Evolutionary conservation across 53 echinoderm and acorn worm genomes (phyloP).

Genomic region (Crossaster papposus): DNA sequence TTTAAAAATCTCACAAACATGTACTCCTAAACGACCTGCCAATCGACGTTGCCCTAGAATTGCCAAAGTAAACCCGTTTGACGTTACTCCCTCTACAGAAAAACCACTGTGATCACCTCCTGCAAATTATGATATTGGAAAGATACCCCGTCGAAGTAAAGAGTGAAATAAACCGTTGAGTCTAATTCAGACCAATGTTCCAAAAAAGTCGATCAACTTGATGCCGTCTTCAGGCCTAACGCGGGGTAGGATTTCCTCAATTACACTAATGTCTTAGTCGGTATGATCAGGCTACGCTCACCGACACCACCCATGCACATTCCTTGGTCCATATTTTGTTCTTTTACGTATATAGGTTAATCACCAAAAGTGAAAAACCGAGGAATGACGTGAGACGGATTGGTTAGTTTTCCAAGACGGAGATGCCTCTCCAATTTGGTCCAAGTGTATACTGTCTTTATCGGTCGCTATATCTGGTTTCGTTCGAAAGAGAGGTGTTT

Average conservation of each 20-base stretch:
- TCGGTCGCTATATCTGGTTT: constrained; percentile 24
- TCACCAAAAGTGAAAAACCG: constrained; percentile 9
- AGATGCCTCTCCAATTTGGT: constrained; percentile 14
- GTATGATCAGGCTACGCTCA: constrained; percentile 13
- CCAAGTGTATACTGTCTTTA: constrained; percentile 38
- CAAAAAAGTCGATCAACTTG: neutral
- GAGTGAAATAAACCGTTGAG: neutral
- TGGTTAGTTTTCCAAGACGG: constrained; percentile 8
- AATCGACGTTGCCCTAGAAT: too few species aligned
- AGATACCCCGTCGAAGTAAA: neutral
- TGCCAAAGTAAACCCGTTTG: too few species aligned
- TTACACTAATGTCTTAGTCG: constrained; percentile 39
- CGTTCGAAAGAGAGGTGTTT: neutral
- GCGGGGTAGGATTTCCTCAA: constrained; percentile 46
- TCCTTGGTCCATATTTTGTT: neutral
- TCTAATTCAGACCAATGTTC: too few species aligned
- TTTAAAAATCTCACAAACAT: too few species aligned
- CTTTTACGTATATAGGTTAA: neutral
- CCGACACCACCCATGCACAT: neutral
- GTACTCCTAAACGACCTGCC: too few species aligned
- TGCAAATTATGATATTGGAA: neutral
- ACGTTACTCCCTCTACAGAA: too few species aligned
- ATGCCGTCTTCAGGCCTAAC: neutral
- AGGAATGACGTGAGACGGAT: constrained; percentile 25
- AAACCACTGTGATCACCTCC: neutral